phyloP scores from a whole-genome alignment of 2,797 vertebrate species.

The Pelochelys cantorii region DNA sequence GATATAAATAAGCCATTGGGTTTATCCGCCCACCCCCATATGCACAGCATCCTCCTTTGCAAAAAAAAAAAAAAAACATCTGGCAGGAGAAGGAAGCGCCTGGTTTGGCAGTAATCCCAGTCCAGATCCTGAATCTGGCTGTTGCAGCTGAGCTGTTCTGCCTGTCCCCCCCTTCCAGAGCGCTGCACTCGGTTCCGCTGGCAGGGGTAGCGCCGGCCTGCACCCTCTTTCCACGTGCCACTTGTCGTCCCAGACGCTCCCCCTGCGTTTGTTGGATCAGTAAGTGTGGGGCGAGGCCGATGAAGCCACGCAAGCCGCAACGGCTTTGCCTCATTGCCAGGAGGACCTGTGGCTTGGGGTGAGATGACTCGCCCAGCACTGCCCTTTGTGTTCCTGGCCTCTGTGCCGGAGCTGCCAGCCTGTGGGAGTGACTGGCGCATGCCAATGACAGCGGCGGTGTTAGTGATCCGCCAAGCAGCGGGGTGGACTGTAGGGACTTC shows the following conservation, averaged over 20 bases:
- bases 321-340: background rate
- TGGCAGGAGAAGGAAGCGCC: background rate
- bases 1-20: constrained; percentile 40
- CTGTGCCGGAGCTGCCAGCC: background rate
- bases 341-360: background rate
- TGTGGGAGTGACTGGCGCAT: background rate
- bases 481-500: background rate
- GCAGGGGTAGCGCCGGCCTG: background rate
- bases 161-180: background rate
- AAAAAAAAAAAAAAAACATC: background rate
- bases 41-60: background rate
- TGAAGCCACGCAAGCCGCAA: background rate
- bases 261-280: background rate
- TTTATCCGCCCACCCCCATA: background rate
- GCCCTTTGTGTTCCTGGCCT: background rate
- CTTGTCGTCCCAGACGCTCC: background rate
- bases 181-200: background rate
- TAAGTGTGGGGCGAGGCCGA: background rate
- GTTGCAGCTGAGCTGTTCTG: background rate
- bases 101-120: background rate
- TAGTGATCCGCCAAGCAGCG: background rate
- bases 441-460: background rate
- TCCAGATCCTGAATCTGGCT: too few species aligned
- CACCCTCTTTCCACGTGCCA: too few species aligned
- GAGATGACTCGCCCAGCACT: background rate